Percentiles rank a stretch among this genome's conserved stretches.
These are phyloP conservation scores for Phylloscopus whistleri DNA, from an alignment of 2,113 vertebrate species.

Conservation along the genomic window DNA sequence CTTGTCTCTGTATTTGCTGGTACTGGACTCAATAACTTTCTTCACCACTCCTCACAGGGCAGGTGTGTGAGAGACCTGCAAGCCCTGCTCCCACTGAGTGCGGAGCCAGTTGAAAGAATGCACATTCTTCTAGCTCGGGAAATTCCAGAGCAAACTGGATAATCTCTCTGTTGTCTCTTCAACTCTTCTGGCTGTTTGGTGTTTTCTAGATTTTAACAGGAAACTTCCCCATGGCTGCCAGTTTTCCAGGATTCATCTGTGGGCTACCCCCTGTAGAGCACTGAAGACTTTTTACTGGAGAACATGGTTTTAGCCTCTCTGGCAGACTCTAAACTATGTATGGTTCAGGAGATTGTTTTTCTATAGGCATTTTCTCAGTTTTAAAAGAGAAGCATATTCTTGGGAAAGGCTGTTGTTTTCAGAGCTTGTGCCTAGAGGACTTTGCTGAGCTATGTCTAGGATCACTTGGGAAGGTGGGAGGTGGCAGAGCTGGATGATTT, in stretches of 20 bases:
- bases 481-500: background rate
- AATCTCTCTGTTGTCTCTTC: background rate
- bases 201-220: background rate
- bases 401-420: background rate
- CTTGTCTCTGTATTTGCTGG: background rate
- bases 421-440: background rate
- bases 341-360: background rate
- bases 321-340: background rate
- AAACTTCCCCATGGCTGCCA: background rate
- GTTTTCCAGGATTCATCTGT: conserved; percentile 1
- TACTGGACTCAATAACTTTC: background rate
- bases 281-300: background rate
- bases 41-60: background rate
- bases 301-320: background rate
- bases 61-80: background rate
- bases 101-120: background rate
- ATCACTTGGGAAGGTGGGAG: background rate
- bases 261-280: background rate
- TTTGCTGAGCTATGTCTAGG: background rate
- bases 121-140: background rate
- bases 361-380: background rate
- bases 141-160: background rate
- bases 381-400: background rate
- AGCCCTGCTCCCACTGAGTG: background rate
- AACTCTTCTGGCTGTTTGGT: background rate